These are phyloP conservation scores for Patella ulyssiponensis DNA, from an alignment of 2,888 invertebrate genomes.

Conservation along the genomic window DNA sequence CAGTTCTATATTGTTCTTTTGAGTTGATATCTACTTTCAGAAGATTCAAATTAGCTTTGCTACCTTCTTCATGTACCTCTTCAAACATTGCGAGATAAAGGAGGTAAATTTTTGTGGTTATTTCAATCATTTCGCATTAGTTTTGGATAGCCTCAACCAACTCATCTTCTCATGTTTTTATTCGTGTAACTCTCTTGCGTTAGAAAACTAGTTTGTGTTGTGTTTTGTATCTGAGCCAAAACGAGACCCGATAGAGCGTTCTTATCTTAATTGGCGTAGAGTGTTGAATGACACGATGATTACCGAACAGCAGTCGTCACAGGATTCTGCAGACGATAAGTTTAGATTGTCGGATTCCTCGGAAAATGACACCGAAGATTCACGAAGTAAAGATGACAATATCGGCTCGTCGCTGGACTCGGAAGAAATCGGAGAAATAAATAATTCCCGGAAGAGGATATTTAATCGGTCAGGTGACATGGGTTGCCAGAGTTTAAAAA, in stretches of 20 bases:
- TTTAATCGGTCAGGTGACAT: not conserved
- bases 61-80: conserved; percentile 5
- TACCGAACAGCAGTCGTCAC: conserved; percentile 1
- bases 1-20: not conserved
- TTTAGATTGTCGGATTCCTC: conserved; percentile 2
- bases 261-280: not conserved
- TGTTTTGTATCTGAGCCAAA: conserved; percentile 9
- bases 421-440: not conserved
- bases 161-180: too few relatives aligned
- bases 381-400: not conserved
- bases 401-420: not conserved
- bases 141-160: too few relatives aligned
- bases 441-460: not conserved
- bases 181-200: not conserved
- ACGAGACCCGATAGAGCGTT: not conserved
- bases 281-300: conserved; percentile 5
- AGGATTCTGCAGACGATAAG: not conserved
- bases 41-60: not conserved
- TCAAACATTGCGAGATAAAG: not conserved
- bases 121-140: not conserved
- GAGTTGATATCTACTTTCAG: not conserved
- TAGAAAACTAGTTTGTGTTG: not conserved
- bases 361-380: conserved; percentile 8
- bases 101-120: conserved; percentile 3
- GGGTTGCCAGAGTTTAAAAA: not conserved